phyloP scores from a whole-genome alignment of 2,113 vertebrate genomes.

The Oxyruncus cristatus region DNA sequence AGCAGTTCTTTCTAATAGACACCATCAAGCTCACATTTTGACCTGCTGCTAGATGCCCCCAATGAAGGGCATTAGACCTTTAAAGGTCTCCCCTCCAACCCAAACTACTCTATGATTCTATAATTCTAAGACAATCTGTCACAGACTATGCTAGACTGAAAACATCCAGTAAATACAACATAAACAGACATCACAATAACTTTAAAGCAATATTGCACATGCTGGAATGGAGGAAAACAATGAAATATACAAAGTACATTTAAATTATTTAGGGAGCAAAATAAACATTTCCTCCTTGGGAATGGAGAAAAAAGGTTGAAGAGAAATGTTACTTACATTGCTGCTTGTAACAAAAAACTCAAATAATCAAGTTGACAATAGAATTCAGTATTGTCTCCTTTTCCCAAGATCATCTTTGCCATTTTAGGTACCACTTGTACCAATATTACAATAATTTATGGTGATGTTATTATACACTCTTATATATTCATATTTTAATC shows the following conservation, averaged over 20 bases:
- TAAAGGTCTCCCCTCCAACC: not conserved
- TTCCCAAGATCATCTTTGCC: not conserved
- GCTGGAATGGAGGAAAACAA: not conserved
- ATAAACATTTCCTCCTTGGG: not conserved
- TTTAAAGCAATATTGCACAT: not conserved
- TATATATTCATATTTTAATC: not conserved
- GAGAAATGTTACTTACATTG: not conserved
- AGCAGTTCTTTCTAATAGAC: not conserved
- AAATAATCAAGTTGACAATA: not conserved
- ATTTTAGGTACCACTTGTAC: not conserved
- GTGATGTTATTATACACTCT: not conserved
- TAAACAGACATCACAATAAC: not conserved
- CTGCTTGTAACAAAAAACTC: not conserved
- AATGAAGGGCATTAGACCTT: not conserved
- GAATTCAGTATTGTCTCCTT: not conserved
- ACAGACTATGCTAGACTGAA: not conserved
- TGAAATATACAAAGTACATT: not conserved
- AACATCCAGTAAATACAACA: not conserved
- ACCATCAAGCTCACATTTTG: not conserved
- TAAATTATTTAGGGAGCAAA: not conserved
- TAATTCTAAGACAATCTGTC: not conserved
- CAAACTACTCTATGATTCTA: not conserved
- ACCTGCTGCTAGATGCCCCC: not conserved
- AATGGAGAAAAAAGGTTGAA: not conserved
- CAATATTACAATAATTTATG: not conserved